A percentile compares a stretch with the other conserved stretches of the same genome.
phyloP scores from a whole-genome alignment of 2,113 vertebrate genomes.

The western clawed frog (Xenopus tropicalis) region DNA sequence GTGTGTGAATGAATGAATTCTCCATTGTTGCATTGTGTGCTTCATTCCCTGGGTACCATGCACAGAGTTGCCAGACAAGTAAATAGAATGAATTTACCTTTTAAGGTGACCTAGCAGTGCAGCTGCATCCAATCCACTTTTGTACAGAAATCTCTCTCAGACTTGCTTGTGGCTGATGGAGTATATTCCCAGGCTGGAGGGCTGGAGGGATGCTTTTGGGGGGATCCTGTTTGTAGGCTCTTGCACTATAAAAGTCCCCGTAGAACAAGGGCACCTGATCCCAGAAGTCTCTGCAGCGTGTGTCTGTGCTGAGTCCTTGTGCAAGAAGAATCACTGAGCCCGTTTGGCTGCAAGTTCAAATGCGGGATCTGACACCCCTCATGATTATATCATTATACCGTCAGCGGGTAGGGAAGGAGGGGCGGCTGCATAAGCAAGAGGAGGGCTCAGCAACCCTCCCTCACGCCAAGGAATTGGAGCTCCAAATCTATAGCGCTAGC shows the following conservation, averaged over 20 bases:
- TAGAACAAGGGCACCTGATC: conserved; percentile 54
- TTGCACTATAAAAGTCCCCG: conserved; percentile 22
- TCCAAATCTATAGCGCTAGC: conserved; percentile 51
- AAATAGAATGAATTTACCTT: conserved; percentile 60
- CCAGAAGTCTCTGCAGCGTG: conserved; percentile 44
- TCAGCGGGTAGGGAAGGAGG: conserved; percentile 81
- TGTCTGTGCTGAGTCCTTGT: conserved; percentile 57
- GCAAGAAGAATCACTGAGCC: conserved; percentile 60
- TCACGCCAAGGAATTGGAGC: conserved; percentile 47
- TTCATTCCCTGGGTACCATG: no score
- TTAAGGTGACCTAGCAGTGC: conserved; percentile 59
- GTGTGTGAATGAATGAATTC: background rate
- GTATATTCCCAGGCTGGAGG: conserved; percentile 54
- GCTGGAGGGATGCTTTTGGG: conserved; percentile 41
- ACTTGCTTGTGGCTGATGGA: conserved; percentile 54
- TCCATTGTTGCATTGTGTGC: no score
- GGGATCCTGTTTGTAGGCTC: conserved; percentile 37
- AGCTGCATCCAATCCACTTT: conserved; percentile 53
- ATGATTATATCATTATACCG: conserved; percentile 83
- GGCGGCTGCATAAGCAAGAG: conserved; percentile 68
- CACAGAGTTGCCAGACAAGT: no score
- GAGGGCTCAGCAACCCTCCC: conserved; percentile 62
- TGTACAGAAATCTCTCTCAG: conserved; percentile 58
- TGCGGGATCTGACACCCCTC: conserved; percentile 80
- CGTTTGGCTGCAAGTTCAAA: conserved; percentile 79